Base-by-base conservation (phyloP, 2,113 vertebrate genomes). In the Microcebus lehilahytsara region DNA sequence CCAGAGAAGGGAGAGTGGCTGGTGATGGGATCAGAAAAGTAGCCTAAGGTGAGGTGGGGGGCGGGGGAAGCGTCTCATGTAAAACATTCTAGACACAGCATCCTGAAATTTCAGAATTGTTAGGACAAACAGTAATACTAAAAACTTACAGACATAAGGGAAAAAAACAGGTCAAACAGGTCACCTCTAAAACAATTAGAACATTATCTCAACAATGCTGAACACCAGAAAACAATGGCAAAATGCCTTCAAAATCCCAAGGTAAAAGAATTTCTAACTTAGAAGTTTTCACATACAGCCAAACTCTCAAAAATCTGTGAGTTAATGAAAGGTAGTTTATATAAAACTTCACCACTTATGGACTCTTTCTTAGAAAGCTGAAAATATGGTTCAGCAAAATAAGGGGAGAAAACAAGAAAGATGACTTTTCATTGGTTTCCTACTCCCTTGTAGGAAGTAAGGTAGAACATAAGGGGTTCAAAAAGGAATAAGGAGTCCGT, bases 21-120 rank as follows among this genome's bases (percentile, higher is more conserved):
- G 58, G 19, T 25, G 46, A 30, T 56, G 9, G 56, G 9, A 64
- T 77, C 20, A 42, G 60, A 91, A 27, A 77, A n/a, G 49, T 37
- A 62, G 19, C 4, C 23, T n/a, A 46, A 10, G 34, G 53, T 53
- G 22, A 2, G 23, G 11, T 5, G 7, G 3, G 42, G 0, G 4
- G n/a, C 0, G 1, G 42, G 0, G 4, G n/a, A 0, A 1, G 7
- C 5, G 3, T 66, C 25, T 30, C 46, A 92, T 9, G 5, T 83
- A 85, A 66, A 85, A 66, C 27, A 93, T 75, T 67, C 34, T 42
- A 67, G 20, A 56, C 20, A 30, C 10, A 58, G n/a, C 37, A 34
- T 3, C 14, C 6, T 62, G 34, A 40, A 56, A 85, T 30, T 60
- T 79, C 46, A 85, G 72, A 91, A 89, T 72, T 66, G 53, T 58